These are phyloP conservation scores for Clunio marinus DNA, from an alignment of 2,888 invertebrate genomes.

Conservation along the genomic window DNA sequence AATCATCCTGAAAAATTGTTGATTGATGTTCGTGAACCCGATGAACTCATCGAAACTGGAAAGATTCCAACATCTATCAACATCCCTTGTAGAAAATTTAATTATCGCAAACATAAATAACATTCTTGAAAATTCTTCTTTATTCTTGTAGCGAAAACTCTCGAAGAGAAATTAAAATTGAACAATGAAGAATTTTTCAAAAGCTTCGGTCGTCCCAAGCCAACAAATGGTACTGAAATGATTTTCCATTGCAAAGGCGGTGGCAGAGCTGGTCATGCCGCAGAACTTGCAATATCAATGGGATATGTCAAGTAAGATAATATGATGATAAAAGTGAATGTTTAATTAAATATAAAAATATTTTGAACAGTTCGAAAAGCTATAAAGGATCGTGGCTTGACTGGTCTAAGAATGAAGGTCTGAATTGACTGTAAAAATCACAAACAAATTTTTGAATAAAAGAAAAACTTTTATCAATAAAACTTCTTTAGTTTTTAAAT, in stretches of 20 bases:
- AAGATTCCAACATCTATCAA: conserved; percentile 69
- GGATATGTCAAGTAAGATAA: conserved; percentile 40
- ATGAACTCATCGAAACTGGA: conserved; percentile 66
- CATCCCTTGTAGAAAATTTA: conserved; percentile 60
- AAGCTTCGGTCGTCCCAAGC: conserved; percentile 58
- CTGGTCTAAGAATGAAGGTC: conserved; percentile 47
- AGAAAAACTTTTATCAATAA: neutral
- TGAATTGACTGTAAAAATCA: conserved; percentile 40
- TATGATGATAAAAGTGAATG: neutral
- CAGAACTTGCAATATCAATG: conserved; percentile 51
- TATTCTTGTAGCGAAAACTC: conserved; percentile 24
- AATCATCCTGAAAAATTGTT: conserved; percentile 55
- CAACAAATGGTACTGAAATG: conserved; percentile 55
- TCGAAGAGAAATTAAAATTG: conserved; percentile 41
- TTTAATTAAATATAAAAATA: neutral
- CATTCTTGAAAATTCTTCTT: neutral
- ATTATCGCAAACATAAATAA: neutral
- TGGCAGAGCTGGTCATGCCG: conserved; percentile 60
- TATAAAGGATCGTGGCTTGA: conserved; percentile 49
- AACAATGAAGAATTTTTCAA: conserved; percentile 56
- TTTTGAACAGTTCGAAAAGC: conserved; percentile 44
- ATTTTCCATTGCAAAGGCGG: conserved; percentile 56
- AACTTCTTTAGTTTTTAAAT: neutral
- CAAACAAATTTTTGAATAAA: neutral
- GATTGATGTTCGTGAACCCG: conserved; percentile 73